Evolutionary conservation across 2,888 invertebrate species (phyloP).

Genomic region (Crocallis elinguaria): DNA sequence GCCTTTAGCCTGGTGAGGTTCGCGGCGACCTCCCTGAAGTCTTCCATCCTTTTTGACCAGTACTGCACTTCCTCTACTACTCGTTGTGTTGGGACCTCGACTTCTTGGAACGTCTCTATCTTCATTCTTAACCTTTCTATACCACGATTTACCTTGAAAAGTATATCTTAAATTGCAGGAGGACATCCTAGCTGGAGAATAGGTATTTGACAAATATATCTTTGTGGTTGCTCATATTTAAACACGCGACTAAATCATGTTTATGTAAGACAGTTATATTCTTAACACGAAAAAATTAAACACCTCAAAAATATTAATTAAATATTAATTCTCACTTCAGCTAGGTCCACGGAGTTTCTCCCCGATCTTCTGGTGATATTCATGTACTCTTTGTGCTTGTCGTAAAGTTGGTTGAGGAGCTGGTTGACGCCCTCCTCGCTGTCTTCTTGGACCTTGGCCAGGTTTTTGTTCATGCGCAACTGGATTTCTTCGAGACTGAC

Average conservation of each 20-base stretch:
- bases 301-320: too few species aligned
- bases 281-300: too few species aligned
- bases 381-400: slow-evolving; percentile 62
- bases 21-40: slow-evolving; percentile 52
- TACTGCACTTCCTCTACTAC: slow-evolving; percentile 53
- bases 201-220: too few species aligned
- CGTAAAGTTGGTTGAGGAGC: slow-evolving; percentile 58
- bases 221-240: too few species aligned
- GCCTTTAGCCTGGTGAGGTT: slow-evolving; percentile 46
- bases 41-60: slow-evolving; percentile 51
- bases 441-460: slow-evolving; percentile 39
- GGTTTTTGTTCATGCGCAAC: slow-evolving; percentile 50
- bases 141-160: slow-evolving; percentile 45
- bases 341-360: slow-evolving; percentile 43
- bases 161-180: neutral
- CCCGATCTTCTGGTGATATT: slow-evolving; percentile 42
- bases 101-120: slow-evolving; percentile 48
- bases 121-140: slow-evolving; percentile 51
- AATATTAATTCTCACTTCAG: slow-evolving; percentile 54
- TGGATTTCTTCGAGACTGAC: slow-evolving; percentile 61
- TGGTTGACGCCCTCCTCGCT: slow-evolving; percentile 38
- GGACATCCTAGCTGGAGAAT: too few species aligned
- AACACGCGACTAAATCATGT: too few species aligned
- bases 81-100: slow-evolving; percentile 39
- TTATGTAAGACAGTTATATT: too few species aligned